Percentiles rank a stretch among this genome's conserved stretches.
Evolutionary conservation across 1,140 invertebrate species (phyloP).

Genomic region (Centruroides sculpturatus): DNA sequence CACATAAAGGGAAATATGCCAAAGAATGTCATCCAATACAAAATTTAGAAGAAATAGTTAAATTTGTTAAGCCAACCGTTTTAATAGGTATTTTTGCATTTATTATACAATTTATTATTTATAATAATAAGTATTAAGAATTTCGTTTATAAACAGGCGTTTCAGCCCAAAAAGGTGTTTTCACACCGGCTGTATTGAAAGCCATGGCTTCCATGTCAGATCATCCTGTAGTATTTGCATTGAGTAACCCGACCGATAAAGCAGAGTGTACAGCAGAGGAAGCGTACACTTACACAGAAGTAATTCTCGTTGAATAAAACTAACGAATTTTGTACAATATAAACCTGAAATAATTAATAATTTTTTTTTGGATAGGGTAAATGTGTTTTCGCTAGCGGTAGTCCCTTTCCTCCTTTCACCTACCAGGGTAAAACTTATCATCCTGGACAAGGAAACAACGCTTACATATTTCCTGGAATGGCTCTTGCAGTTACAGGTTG

Average conservation of each 20-base stretch:
- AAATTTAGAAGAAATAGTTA: constrained; percentile 58
- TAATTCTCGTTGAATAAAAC: not conserved
- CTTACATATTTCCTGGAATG: constrained; percentile 91
- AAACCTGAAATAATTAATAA: too few relatives aligned
- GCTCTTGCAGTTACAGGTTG: constrained; percentile 66
- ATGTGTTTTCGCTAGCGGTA: constrained; percentile 73
- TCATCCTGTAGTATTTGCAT: constrained; percentile 79
- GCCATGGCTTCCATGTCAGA: constrained; percentile 76
- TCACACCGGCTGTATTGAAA: constrained; percentile 67
- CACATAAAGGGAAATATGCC: constrained; percentile 64
- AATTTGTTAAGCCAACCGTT: constrained; percentile 64
- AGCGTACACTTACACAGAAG: constrained; percentile 68
- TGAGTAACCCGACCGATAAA: constrained; percentile 91
- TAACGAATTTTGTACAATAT: too few relatives aligned
- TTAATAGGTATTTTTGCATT: constrained; percentile 51
- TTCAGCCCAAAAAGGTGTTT: constrained; percentile 72
- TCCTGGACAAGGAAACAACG: constrained; percentile 83
- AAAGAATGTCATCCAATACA: constrained; percentile 64
- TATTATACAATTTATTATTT: too few relatives aligned
- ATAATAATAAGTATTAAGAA: too few relatives aligned
- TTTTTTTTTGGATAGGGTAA: too few relatives aligned
- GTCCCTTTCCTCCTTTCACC: constrained; percentile 69
- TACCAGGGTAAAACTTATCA: constrained; percentile 61
- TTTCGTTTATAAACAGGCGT: constrained; percentile 42
- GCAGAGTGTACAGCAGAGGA: constrained; percentile 92